Percentiles rank a stretch among this genome's conserved stretches.
Evolutionary conservation across 2,888 invertebrate genomes (phyloP).

Genomic region (Lasius fuliginosus): DNA sequence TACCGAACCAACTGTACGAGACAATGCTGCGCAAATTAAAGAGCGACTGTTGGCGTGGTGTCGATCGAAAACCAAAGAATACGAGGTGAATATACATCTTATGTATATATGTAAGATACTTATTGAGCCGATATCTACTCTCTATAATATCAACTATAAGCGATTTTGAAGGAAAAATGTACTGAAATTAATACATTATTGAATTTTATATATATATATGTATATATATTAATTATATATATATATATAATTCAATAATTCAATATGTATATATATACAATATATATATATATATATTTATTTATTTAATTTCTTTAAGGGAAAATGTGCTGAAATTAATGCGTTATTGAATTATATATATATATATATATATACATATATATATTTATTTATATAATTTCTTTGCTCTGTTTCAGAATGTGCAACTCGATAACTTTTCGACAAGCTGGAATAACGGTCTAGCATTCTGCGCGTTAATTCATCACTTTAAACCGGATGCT

Average conservation of each 20-base stretch:
- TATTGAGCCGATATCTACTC: background rate
- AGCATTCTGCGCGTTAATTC: constrained; percentile 99
- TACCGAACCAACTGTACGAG: constrained; percentile 95
- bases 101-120: background rate
- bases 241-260: too few species aligned
- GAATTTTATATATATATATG: background rate
- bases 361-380: too few species aligned
- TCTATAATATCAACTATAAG: background rate
- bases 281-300: too few species aligned
- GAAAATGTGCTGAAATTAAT: background rate
- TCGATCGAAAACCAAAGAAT: constrained; percentile 98
- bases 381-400: background rate
- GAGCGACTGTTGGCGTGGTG: constrained; percentile 99
- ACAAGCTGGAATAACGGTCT: constrained; percentile 99
- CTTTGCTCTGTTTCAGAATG: constrained; percentile 90
- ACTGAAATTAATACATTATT: background rate
- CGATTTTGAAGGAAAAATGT: background rate
- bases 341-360: background rate
- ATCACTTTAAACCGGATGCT: constrained; percentile 98
- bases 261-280: too few species aligned
- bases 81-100: constrained; percentile 91
- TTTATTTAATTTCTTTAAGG: background rate
- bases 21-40: constrained; percentile 98
- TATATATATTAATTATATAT: background rate
- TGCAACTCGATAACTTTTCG: constrained; percentile 99